Conservation (phyloP, 2,888 invertebrate species). For the Arenicola marina region DNA sequence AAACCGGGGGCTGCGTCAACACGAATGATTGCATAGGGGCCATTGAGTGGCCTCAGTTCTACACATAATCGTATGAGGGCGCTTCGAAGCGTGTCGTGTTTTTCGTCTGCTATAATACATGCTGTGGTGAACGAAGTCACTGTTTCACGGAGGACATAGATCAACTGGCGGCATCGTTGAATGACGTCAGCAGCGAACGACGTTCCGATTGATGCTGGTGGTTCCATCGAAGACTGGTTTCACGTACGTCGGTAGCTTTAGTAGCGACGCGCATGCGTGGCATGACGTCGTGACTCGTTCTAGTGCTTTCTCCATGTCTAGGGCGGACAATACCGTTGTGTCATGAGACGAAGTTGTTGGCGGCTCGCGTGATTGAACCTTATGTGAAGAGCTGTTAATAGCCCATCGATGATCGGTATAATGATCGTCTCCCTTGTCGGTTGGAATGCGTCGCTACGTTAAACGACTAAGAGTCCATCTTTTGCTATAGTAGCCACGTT, state of each 20-base stretch:
- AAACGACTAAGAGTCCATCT: slow-evolving; percentile 23
- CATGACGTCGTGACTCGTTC: slow-evolving; percentile 23
- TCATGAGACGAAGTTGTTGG: slow-evolving; percentile 30
- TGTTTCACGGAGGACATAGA: slow-evolving; percentile 25
- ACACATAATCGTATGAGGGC: neutral
- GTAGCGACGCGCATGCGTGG: slow-evolving; percentile 33
- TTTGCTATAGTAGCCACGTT: slow-evolving; percentile 25
- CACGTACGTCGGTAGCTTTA: slow-evolving; percentile 22
- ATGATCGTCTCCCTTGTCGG: slow-evolving; percentile 30
- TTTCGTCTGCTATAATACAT: slow-evolving; percentile 20
- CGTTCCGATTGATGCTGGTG: slow-evolving; percentile 27
- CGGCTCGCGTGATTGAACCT: slow-evolving; percentile 32
- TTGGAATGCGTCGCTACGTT: slow-evolving; percentile 13
- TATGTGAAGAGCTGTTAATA: slow-evolving; percentile 35
- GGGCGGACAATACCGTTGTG: slow-evolving; percentile 34
- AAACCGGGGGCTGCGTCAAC: neutral
- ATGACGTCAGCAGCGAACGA: slow-evolving; percentile 39
- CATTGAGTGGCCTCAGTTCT: neutral
- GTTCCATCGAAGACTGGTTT: slow-evolving; percentile 30
- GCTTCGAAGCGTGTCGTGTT: neutral
- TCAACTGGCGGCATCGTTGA: slow-evolving; percentile 29
- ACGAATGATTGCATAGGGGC: neutral
- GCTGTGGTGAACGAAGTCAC: slow-evolving; percentile 28
- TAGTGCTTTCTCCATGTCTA: slow-evolving; percentile 27
- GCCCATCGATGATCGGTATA: slow-evolving; percentile 32